phyloP scores from a whole-genome alignment of 2,113 vertebrate genomes.

The Odontesthes bonariensis region DNA sequence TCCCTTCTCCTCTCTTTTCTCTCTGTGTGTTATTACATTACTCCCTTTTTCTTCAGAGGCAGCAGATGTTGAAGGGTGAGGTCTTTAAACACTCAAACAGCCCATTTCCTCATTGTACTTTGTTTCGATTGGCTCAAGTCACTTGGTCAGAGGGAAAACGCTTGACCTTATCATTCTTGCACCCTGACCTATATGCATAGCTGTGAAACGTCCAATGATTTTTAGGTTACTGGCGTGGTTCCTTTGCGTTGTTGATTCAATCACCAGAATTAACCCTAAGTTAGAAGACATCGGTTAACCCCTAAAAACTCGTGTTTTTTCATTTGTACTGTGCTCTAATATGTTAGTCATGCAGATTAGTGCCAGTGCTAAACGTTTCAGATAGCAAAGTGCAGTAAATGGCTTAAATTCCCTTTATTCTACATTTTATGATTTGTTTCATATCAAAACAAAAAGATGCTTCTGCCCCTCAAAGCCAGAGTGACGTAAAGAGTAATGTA shows the following conservation, averaged over 20 bases:
- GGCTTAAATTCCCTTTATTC: too few relatives aligned
- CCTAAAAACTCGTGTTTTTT: too few relatives aligned
- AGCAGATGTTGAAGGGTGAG: slow-evolving; percentile 75
- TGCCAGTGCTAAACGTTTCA: too few relatives aligned
- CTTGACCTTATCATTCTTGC: slow-evolving; percentile 15
- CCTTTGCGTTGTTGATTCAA: too few relatives aligned
- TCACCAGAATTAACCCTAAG: too few relatives aligned
- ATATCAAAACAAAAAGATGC: not conserved
- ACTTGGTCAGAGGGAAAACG: slow-evolving; percentile 18
- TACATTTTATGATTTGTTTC: not conserved
- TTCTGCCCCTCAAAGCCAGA: not conserved
- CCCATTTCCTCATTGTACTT: slow-evolving; percentile 60
- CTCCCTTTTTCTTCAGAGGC: slow-evolving; percentile 64
- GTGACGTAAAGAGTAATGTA: too few relatives aligned
- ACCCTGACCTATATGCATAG: slow-evolving; percentile 36
- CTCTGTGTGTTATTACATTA: slow-evolving; percentile 46
- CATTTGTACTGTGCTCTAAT: too few relatives aligned
- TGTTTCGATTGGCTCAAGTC: slow-evolving; percentile 43
- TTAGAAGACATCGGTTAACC: too few relatives aligned
- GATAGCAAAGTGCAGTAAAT: too few relatives aligned
- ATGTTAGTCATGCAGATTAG: too few relatives aligned
- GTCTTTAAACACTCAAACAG: slow-evolving; percentile 53
- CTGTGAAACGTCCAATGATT: not conserved
- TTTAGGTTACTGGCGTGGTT: too few relatives aligned
- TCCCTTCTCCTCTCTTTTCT: slow-evolving; percentile 38